A percentile compares a stretch with the other conserved stretches of the same genome.
These are phyloP conservation scores for Crocuta crocuta DNA, from an alignment of 2,113 vertebrate species.

Conservation along the genomic window DNA sequence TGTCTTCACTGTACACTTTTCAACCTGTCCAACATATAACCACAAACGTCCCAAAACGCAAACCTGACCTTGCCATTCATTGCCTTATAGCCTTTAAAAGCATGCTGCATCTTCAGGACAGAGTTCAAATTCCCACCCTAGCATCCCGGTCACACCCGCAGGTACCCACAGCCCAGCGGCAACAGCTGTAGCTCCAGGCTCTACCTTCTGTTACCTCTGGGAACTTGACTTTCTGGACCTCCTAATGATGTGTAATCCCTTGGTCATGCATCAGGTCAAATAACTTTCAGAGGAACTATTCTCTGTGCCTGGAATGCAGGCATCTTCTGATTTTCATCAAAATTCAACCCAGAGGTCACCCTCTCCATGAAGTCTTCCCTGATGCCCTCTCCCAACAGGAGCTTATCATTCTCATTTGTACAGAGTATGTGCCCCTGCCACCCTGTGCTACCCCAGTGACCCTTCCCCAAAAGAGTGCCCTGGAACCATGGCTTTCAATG, in stretches of 20 bases:
- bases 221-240: background rate
- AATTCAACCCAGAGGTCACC: background rate
- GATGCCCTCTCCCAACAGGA: background rate
- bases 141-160: background rate
- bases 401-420: background rate
- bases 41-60: background rate
- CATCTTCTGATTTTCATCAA: background rate
- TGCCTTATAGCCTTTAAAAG: background rate
- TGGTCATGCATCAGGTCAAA: background rate
- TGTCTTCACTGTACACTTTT: background rate
- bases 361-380: background rate
- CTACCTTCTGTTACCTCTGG: background rate
- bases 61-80: background rate
- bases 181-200: background rate
- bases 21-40: background rate
- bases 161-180: background rate
- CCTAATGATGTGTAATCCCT: background rate
- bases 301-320: background rate
- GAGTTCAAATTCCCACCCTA: background rate
- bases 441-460: background rate
- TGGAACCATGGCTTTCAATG: background rate
- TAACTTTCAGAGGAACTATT: background rate
- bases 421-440: accelerated
- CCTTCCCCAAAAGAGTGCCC: no score
- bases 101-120: background rate